Evolutionary conservation across 1,140 invertebrate species (phyloP), one percentile per base, ranked within the genome.

Genomic region (Hylyphantes graminicola): DNA sequence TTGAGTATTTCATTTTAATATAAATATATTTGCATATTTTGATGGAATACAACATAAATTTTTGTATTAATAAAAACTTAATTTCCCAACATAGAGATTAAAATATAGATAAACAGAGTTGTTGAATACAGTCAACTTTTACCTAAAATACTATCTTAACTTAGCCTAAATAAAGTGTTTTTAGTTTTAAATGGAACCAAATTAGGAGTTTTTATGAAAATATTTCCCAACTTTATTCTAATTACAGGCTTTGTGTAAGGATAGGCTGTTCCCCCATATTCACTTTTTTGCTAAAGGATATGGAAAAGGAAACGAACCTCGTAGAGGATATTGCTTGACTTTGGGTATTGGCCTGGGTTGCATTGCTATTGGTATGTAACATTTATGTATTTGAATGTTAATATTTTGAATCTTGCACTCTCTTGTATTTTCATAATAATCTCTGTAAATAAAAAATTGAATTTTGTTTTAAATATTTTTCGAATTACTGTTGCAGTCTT

Each of bases 221-320:
- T 9, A 12, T 19, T 68, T 35, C n/a, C 9, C n/a, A 55, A 48
- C 10, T 48, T 61, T 76, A 54, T 80, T 9, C 35, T 61, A 77
- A 51, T 87, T 86, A 4, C 91, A 92, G 89, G 92, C 86, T 57
- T 91, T 99, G 11, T 97, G 97, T 86, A 95, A 96, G 83, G 98
- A 99, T 90, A 92, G 94, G 87, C 95, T 99, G 83, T 99, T 99
- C 90, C 98, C 98, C 0, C 95, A 96, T 11, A 91, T 99, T 75
- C 94, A 95, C 63, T 95, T 93, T 89, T 99, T 99, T 90, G 96
- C 95, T 61, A 97, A 97, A 90, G 96, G 96, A 0, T 98, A 97
- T 88, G 97, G 97, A n/a, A 96, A 95, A 88, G 91, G 93, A 85
- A 94, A 96, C 21, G 97, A 99, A 89, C 97, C 98, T 0, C 95